phyloP scores from a whole-genome alignment of 2,113 vertebrate genomes.

The Romanogobio albipinnatus region DNA sequence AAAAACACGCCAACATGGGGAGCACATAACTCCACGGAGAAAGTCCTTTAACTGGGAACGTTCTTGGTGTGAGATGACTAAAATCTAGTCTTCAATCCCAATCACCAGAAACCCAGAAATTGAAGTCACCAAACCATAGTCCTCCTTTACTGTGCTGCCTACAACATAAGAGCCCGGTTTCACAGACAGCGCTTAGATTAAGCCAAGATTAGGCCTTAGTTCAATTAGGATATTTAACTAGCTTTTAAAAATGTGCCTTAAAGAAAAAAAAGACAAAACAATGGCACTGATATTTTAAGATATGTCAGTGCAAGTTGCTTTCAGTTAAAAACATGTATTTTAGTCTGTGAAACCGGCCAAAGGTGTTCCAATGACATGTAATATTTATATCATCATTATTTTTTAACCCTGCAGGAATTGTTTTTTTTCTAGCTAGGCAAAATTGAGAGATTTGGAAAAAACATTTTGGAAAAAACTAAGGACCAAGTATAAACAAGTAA shows the following conservation, averaged over 20 bases:
- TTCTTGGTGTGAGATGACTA: background rate
- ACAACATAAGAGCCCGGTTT: background rate
- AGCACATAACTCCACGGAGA: background rate
- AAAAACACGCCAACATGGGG: background rate
- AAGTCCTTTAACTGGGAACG: background rate
- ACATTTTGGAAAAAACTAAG: background rate
- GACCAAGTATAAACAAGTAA: background rate
- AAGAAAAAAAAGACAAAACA: no score
- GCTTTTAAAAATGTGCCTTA: no score
- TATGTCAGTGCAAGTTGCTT: no score
- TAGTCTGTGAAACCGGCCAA: background rate
- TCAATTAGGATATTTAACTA: no score
- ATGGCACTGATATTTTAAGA: no score
- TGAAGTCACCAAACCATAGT: background rate
- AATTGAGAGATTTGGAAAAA: no score
- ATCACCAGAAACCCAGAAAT: background rate
- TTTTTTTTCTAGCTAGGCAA: background rate
- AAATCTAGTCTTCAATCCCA: background rate
- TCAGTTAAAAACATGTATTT: no score
- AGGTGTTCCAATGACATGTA: background rate
- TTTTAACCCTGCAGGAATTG: background rate
- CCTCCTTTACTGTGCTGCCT: background rate
- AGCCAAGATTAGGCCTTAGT: no score
- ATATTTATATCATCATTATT: background rate
- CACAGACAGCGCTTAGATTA: no score